phyloP scores from a whole-genome alignment of 2,888 invertebrate species.

The Notodonta ziczac region DNA sequence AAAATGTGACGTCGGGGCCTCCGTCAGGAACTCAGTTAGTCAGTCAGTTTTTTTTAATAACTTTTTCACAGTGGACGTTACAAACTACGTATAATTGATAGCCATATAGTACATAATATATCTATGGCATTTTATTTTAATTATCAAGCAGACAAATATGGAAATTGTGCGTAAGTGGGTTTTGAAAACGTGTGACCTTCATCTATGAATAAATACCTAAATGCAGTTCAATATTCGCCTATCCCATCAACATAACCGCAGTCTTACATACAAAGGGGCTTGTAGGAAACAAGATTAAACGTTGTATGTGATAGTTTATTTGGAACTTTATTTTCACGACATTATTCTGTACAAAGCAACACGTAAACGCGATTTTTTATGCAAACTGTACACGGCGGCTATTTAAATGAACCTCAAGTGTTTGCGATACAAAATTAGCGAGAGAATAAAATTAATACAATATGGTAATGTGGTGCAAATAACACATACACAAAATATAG shows the following conservation, averaged over 20 bases:
- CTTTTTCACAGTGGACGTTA: too few relatives aligned
- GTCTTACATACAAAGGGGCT: constrained; percentile 46
- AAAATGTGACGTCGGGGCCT: too few relatives aligned
- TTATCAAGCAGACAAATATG: too few relatives aligned
- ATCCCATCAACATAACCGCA: constrained; percentile 15
- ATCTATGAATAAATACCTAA: background rate
- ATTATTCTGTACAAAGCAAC: constrained; percentile 41
- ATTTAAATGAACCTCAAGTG: background rate
- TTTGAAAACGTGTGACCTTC: too few relatives aligned
- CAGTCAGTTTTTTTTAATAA: too few relatives aligned
- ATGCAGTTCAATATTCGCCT: constrained; percentile 20
- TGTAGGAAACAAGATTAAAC: constrained; percentile 65
- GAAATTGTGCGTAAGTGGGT: too few relatives aligned
- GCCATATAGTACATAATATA: too few relatives aligned
- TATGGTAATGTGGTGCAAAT: background rate
- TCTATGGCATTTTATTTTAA: too few relatives aligned
- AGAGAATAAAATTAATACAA: background rate
- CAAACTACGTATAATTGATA: too few relatives aligned
- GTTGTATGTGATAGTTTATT: constrained; percentile 62
- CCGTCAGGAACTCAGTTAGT: too few relatives aligned
- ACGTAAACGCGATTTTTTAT: constrained; percentile 33
- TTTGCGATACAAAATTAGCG: background rate
- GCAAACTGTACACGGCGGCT: constrained; percentile 2
- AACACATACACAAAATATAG: background rate
- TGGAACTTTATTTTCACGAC: constrained; percentile 52